A percentile compares a stretch with the other conserved stretches of the same genome.
phyloP scores from a whole-genome alignment of 2,888 invertebrate species.

The Stictocephala bisonia region DNA sequence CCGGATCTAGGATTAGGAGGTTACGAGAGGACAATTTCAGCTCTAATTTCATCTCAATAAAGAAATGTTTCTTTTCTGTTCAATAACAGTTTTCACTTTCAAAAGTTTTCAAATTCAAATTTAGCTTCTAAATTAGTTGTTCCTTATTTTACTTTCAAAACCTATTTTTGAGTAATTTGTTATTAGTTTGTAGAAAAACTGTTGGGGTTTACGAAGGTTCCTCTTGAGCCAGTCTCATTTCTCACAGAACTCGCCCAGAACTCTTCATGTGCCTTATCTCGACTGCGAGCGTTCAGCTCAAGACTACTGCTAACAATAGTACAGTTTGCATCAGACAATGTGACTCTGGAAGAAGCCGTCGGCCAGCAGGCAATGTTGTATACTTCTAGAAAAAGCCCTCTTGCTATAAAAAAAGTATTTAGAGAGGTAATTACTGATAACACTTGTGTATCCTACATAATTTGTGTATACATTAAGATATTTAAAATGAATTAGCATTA shows the following conservation, averaged over 20 bases:
- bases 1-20: too few species aligned
- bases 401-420: neutral
- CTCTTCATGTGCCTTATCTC: neutral
- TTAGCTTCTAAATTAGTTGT: too few species aligned
- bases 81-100: neutral
- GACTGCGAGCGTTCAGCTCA: conserved; percentile 27
- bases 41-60: too few species aligned
- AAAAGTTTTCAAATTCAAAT: too few species aligned
- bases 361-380: neutral
- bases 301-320: conserved; percentile 9
- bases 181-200: conserved; percentile 35
- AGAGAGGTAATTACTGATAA: conserved; percentile 18
- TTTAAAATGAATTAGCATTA: too few species aligned
- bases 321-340: neutral
- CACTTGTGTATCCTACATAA: too few species aligned
- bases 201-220: neutral
- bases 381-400: neutral
- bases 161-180: too few species aligned
- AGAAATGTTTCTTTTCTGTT: neutral
- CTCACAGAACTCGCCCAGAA: neutral
- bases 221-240: conserved; percentile 16
- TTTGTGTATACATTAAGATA: too few species aligned
- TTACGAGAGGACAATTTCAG: too few species aligned
- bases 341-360: conserved; percentile 14
- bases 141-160: too few species aligned